Evolutionary conservation across 2,888 invertebrate genomes (phyloP).

Genomic region (Protophormia terraenovae): DNA sequence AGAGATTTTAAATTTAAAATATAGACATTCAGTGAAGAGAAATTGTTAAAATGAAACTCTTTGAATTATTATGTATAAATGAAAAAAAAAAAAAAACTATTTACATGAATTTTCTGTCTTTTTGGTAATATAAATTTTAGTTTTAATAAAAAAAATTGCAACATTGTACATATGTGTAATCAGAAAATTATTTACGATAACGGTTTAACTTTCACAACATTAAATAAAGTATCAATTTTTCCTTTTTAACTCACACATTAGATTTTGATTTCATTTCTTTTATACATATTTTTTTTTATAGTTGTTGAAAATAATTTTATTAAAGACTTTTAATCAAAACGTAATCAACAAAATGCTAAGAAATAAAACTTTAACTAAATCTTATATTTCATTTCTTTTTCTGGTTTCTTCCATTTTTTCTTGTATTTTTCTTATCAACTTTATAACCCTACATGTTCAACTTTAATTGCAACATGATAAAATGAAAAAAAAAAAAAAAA

Average conservation of each 20-base stretch:
- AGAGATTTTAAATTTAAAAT: too few species aligned
- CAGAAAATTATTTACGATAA: too few species aligned
- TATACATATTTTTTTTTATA: background rate
- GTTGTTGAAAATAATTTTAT: conserved; percentile 1
- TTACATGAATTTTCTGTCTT: too few species aligned
- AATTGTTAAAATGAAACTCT: too few species aligned
- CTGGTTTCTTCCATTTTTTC: background rate
- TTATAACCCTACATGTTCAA: conserved; percentile 36
- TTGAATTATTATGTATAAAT: too few species aligned
- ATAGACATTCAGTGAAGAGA: too few species aligned
- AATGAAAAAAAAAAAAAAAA: conserved; percentile 6
- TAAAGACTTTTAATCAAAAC: conserved; percentile 31
- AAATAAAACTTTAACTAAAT: conserved; percentile 31
- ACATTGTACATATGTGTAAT: too few species aligned
- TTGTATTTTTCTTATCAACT: background rate
- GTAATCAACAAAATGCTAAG: conserved; percentile 10
- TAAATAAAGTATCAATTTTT: background rate
- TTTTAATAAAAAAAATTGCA: too few species aligned
- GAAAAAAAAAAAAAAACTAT: too few species aligned
- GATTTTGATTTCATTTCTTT: background rate
- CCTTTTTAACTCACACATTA: background rate
- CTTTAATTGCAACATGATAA: conserved; percentile 59
- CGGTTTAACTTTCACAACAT: too few species aligned
- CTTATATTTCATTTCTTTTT: conserved; percentile 29
- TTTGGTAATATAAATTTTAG: too few species aligned